A percentile compares a stretch with the other conserved stretches of the same genome.
phyloP scores from a whole-genome alignment of 2,113 vertebrate genomes.

The Alosa alosa region DNA sequence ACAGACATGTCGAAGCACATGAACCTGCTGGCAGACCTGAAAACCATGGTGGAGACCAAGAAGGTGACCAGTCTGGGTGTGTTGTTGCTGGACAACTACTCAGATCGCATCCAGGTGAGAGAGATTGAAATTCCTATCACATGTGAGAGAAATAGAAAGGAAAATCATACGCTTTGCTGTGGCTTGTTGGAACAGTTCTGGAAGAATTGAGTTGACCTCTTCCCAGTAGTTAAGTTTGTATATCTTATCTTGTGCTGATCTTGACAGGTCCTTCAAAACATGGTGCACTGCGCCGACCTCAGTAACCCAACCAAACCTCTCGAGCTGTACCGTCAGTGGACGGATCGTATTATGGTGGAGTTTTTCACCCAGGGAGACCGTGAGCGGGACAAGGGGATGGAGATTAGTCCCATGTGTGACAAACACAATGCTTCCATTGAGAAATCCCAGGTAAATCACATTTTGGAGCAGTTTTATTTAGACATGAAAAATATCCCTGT shows the following conservation, averaged over 20 bases:
- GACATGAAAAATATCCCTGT: not conserved
- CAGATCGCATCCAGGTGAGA: conserved; percentile 85
- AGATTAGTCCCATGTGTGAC: conserved; percentile 95
- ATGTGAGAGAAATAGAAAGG: too few relatives aligned
- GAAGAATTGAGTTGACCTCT: not conserved
- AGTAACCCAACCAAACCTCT: conserved; percentile 91
- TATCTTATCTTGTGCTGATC: not conserved
- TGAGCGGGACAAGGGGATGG: conserved; percentile 86
- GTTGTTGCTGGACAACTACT: conserved; percentile 89
- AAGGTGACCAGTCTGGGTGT: conserved; percentile 91
- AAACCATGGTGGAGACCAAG: conserved; percentile 97
- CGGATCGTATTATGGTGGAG: conserved; percentile 87
- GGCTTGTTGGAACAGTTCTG: not conserved
- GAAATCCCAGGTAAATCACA: conserved; percentile 81
- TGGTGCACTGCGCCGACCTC: conserved; percentile 91
- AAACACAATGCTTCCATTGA: conserved; percentile 88
- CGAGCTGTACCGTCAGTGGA: conserved; percentile 88
- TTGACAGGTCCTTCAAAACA: conserved; percentile 85
- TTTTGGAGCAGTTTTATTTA: not conserved
- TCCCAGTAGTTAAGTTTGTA: not conserved
- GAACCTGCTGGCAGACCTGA: conserved; percentile 89
- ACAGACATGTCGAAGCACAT: conserved; percentile 97
- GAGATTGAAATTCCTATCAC: not conserved
- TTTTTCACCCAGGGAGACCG: conserved; percentile 87
- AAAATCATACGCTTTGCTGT: not conserved